Evolutionary conservation across 2,797 vertebrate genomes (phyloP), one percentile per base, ranked within the genome.

Genomic region (Acipenser transmontanus): DNA sequence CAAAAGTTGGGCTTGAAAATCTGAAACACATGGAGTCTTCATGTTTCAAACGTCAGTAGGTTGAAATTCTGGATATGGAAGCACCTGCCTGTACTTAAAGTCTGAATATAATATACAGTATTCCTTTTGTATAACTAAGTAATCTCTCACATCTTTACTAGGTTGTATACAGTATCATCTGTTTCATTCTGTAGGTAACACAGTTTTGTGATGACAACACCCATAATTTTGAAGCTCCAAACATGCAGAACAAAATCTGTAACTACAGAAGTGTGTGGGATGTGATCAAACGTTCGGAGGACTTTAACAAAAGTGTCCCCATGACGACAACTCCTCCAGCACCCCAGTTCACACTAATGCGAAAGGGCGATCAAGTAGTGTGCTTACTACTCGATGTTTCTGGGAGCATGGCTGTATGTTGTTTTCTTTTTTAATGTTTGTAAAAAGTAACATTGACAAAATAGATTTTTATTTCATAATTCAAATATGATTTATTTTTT

Each of bases 381-480:
- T 87, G 85, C 70, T 77, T 90, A 56, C 77, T 88, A 47, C 74
- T 89, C 48, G 85, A 90, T 74, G 73, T 87, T n/a, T 90, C 87
- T 48, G 80, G 74, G 57, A 88, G 79, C 70, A 87, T 89, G 85
- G 0, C 4, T 7, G 63, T 0, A 71, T 50, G 71, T n/a, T 20
- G 11, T 1, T 51, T 67, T 65, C 49, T 66, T 68, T 7, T 9
- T 59, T 61, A 8, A 6, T 5, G 66, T 56, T 76, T 61, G 62
- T 66, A 70, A 11, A 66, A n/a, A 8, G 63, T 51, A 13, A 57
- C 8, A 86, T 84, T 70, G 65, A 34, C 34, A 6, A 14, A 8
- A 61, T 34, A 12, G 51, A 65, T 14, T 8, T 8, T 34, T 17
- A 17, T 17, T 17, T 17, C 17, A 54, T 9, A 56, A 65, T 7